These are phyloP conservation scores for Montipora sp. DNA, from an alignment of 64 coral and sea anemone species.

Conservation along the genomic window DNA sequence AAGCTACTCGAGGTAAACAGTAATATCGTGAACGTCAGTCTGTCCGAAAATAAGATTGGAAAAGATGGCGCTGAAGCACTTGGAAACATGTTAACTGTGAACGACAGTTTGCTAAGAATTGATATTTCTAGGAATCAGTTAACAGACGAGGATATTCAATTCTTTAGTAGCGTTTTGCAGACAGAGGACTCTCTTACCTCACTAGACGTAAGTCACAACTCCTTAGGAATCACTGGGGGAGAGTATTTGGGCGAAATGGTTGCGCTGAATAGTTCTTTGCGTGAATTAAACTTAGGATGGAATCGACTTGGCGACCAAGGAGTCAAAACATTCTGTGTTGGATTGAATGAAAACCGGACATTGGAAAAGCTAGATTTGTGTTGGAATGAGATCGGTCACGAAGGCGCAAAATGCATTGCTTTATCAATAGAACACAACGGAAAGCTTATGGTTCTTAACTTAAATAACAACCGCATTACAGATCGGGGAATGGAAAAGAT, in stretches of 20 bases:
- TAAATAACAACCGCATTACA: slow-evolving; percentile 89
- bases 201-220: slow-evolving; percentile 79
- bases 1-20: slow-evolving; percentile 69
- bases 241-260: slow-evolving; percentile 74
- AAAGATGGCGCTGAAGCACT: slow-evolving; percentile 71
- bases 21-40: slow-evolving; percentile 62
- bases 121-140: slow-evolving; percentile 81
- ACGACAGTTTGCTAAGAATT: slow-evolving; percentile 55
- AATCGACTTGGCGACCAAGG: slow-evolving; percentile 83
- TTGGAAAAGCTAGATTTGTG: slow-evolving; percentile 77
- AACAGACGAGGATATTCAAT: slow-evolving; percentile 74
- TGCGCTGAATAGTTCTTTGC: slow-evolving; percentile 47
- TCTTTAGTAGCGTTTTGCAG: slow-evolving; percentile 81
- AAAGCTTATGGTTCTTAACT: slow-evolving; percentile 71
- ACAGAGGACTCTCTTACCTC: slow-evolving; percentile 63
- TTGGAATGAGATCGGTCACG: slow-evolving; percentile 86
- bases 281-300: slow-evolving; percentile 81
- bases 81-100: slow-evolving; percentile 70
- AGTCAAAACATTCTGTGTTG: slow-evolving; percentile 56
- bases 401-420: slow-evolving; percentile 51
- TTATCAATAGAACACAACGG: slow-evolving; percentile 67
- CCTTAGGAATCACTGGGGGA: slow-evolving; percentile 57
- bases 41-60: slow-evolving; percentile 85
- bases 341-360: slow-evolving; percentile 53
- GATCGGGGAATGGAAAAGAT: slow-evolving; percentile 75